phyloP scores from a whole-genome alignment of 2,888 invertebrate species.

The Tyria jacobaeae region DNA sequence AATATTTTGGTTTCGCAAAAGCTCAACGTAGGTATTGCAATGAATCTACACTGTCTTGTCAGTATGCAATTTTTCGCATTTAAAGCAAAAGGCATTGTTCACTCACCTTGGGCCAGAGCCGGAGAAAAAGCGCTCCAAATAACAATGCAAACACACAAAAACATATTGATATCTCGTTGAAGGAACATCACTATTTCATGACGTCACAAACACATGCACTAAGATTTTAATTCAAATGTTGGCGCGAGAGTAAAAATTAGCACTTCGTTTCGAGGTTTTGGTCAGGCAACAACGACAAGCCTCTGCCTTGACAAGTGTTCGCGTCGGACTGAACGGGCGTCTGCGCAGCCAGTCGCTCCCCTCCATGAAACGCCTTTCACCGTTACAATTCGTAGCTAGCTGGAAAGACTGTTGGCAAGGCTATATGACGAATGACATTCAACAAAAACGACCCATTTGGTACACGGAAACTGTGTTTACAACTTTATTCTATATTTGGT shows the following conservation, averaged over 20 bases:
- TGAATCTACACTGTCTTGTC: constrained; percentile 47
- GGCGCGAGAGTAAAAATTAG: constrained; percentile 73
- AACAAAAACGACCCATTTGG: constrained; percentile 75
- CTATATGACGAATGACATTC: constrained; percentile 84
- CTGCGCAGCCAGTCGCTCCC: constrained; percentile 56
- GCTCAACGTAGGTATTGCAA: constrained; percentile 13
- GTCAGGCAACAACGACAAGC: constrained; percentile 27
- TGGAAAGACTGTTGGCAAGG: constrained; percentile 82
- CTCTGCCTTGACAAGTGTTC: constrained; percentile 58
- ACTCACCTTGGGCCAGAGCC: constrained; percentile 81
- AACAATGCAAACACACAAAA: constrained; percentile 74
- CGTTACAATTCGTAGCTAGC: constrained; percentile 79
- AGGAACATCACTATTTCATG: constrained; percentile 72
- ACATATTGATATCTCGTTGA: constrained; percentile 73
- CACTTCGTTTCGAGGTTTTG: constrained; percentile 44
- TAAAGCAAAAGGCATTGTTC: constrained; percentile 67
- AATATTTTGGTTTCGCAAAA: constrained; percentile 26
- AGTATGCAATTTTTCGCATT: constrained; percentile 51
- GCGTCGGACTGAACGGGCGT: constrained; percentile 55
- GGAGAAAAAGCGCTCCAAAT: constrained; percentile 80
- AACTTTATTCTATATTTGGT: constrained; percentile 44
- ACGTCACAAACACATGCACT: constrained; percentile 60
- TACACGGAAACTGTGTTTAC: constrained; percentile 74
- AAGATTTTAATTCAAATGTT: constrained; percentile 52
- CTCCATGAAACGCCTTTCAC: constrained; percentile 71